These are phyloP conservation scores for Colaptes auratus DNA, from an alignment of 2,113 vertebrate genomes.

Conservation along the genomic window DNA sequence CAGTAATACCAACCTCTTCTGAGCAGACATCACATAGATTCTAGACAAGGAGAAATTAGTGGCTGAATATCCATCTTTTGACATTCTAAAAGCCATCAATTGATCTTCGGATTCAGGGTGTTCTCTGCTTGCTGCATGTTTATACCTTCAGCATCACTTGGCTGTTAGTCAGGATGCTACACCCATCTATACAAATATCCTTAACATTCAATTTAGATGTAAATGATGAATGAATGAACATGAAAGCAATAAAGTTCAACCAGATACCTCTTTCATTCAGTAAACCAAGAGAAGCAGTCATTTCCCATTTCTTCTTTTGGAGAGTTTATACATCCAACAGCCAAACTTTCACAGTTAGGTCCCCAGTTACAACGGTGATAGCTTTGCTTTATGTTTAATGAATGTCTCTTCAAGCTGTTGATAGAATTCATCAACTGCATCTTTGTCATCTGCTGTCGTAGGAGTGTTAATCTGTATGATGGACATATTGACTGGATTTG, in stretches of 20 bases:
- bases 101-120: background rate
- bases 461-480: slow-evolving; percentile 54
- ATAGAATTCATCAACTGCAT: slow-evolving; percentile 27
- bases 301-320: background rate
- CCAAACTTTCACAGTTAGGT: background rate
- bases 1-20: background rate
- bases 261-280: background rate
- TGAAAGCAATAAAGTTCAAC: background rate
- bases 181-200: background rate
- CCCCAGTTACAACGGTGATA: slow-evolving; percentile 11
- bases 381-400: slow-evolving; percentile 24
- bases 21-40: background rate
- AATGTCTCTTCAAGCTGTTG: slow-evolving; percentile 22
- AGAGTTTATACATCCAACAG: background rate
- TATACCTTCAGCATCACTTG: background rate
- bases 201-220: background rate
- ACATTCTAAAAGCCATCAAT: background rate
- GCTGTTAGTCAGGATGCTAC: background rate
- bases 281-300: background rate
- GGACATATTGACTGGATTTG: slow-evolving; percentile 51
- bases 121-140: background rate
- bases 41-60: background rate
- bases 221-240: background rate
- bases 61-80: background rate
- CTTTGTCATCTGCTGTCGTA: slow-evolving; percentile 56